These are phyloP conservation scores for Ataeniobius toweri DNA, from an alignment of 2,797 vertebrate species.

Conservation along the genomic window DNA sequence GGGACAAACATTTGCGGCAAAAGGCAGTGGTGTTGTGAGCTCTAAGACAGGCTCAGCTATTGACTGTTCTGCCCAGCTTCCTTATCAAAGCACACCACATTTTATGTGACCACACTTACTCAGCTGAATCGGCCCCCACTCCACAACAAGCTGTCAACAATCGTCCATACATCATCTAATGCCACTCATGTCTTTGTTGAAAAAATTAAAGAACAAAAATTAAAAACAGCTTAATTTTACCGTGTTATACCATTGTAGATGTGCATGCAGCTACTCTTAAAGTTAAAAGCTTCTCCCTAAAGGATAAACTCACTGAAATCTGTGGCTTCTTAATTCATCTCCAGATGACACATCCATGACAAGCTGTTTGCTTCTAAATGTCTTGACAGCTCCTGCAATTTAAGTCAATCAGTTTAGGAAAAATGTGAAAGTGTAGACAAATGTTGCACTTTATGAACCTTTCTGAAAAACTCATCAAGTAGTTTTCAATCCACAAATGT, in stretches of 20 bases:
- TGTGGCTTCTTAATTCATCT: constrained; percentile 4
- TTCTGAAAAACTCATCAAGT: neutral
- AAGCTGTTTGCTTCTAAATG: constrained; percentile 2
- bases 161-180: neutral
- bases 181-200: neutral
- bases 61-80: neutral
- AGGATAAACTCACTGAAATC: constrained; percentile 3
- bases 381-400: neutral
- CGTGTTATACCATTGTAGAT: neutral
- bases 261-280: neutral
- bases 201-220: neutral
- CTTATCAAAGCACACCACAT: neutral
- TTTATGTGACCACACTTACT: neutral
- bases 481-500: neutral
- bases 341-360: constrained; percentile 5
- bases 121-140: neutral
- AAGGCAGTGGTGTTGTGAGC: neutral
- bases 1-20: neutral
- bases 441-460: neutral
- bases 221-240: neutral
- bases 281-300: constrained; percentile 4
- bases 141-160: neutral
- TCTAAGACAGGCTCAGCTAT: neutral
- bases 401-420: neutral
- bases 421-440: neutral